Base-by-base conservation (phyloP, 2,888 invertebrate genomes). In the Habroteleia sp. region DNA sequence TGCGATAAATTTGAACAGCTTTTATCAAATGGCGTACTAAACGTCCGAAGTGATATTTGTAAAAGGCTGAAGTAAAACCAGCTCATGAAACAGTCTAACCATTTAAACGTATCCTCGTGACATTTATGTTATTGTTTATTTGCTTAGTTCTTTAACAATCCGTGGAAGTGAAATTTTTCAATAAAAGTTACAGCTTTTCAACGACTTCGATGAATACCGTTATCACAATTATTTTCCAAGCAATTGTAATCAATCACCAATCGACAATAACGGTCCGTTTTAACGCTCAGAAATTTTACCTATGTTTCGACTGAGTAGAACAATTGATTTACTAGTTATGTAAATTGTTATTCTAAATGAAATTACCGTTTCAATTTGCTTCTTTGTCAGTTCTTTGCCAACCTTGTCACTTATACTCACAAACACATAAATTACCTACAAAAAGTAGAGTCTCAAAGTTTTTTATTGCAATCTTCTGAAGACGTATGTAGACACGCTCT, bases 1-100 rank as follows among this genome's bases (percentile, higher is more conserved):
- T 79, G 80, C 82, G 82, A 84, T 85, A 83, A 84, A 85, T 83
- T 85, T 78, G 78, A 79, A 78, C 79, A 83, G 84, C 84, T 85
- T 85, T 85, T 83, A 84, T 84, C 82, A 81, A 81, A 81, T 77
- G 77, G 72, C 77, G 73, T 74, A 72, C 78, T 79, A 83, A 82
- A 83, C 76, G 82, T 79, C 79, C 81, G 71, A 46, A 50, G 75
- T 77, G 78, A 81, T 81, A 83, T 83, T 25, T 80, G 80, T 79
- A 79, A 82, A 82, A 80, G 78, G 31, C 42, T 20, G 42, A 60
- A 60, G 73, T 60, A 65, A 65, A 56, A 58, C 63, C 48, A 44
- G 44, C 52, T 23, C 42, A 29, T 69, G 63, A 71, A 62, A 62
- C 56, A 50, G 37, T 72, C 56, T 10, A 35, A 58, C 58, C 41